Evolutionary conservation across 2,888 invertebrate species (phyloP).

Genomic region (Orthonevra nobilis): DNA sequence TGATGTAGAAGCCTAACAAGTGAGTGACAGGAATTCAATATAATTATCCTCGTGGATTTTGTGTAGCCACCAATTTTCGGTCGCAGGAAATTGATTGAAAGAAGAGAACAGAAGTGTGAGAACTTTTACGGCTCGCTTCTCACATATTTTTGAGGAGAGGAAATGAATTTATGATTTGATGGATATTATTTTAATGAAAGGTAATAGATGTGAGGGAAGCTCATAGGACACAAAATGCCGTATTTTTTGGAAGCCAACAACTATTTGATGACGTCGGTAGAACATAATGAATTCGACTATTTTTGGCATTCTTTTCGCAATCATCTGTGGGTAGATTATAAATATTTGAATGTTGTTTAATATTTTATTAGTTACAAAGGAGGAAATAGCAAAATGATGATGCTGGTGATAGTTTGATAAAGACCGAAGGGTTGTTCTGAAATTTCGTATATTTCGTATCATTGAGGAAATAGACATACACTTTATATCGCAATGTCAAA

Average conservation of each 20-base stretch:
- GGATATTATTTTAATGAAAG: conserved; percentile 5
- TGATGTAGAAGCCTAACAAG: background rate
- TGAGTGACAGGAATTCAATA: background rate
- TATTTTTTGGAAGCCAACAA: conserved; percentile 6
- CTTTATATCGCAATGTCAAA: no score
- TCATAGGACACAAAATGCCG: background rate
- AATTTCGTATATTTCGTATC: no score
- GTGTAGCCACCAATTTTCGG: background rate
- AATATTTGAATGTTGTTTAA: no score
- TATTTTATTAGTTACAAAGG: no score
- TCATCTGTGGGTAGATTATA: no score
- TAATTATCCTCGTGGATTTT: conserved; percentile 3
- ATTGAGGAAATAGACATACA: no score
- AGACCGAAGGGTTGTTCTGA: no score
- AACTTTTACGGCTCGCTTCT: conserved; percentile 17
- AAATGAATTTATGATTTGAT: conserved; percentile 21
- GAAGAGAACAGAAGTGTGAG: background rate
- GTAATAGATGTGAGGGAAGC: background rate
- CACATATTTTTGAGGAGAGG: background rate
- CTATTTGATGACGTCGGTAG: conserved; percentile 14
- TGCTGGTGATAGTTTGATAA: no score
- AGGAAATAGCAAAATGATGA: no score
- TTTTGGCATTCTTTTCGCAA: background rate
- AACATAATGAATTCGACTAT: no score
- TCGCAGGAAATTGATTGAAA: conserved; percentile 7